These are phyloP conservation scores for Drosophila arizonae DNA, from an alignment of 1,140 invertebrate species.

Conservation along the genomic window DNA sequence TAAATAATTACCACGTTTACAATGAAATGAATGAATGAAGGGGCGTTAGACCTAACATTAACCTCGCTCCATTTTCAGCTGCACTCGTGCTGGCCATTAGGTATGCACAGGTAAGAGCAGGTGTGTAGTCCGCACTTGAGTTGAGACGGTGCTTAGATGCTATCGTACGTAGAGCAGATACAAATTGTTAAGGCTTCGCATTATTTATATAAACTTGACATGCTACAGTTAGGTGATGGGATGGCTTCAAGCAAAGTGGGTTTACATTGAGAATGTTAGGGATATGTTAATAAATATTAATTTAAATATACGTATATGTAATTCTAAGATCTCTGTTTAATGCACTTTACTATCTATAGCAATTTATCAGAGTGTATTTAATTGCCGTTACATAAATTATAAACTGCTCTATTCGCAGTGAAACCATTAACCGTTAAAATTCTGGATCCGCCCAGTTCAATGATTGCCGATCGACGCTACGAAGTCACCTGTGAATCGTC, in stretches of 20 bases:
- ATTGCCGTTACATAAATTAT: conserved; percentile 2
- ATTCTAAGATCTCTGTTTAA: not conserved
- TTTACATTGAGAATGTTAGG: too few relatives aligned
- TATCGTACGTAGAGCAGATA: not conserved
- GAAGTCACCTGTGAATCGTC: conserved; percentile 91
- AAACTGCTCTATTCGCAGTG: conserved; percentile 84
- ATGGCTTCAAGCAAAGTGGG: not conserved
- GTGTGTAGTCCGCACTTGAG: not conserved
- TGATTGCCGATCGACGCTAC: conserved; percentile 90
- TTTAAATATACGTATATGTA: too few relatives aligned
- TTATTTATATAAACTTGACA: not conserved
- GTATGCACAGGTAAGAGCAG: not conserved
- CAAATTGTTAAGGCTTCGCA: conserved; percentile 1
- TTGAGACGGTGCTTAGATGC: not conserved
- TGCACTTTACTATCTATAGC: too few relatives aligned
- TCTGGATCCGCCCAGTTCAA: conserved; percentile 85
- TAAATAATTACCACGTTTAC: conserved; percentile 71
- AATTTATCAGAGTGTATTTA: not conserved
- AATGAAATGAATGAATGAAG: conserved; percentile 35
- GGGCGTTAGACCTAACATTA: conserved; percentile 26
- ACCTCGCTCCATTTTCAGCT: conserved; percentile 32
- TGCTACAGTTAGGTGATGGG: not conserved
- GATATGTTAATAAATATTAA: too few relatives aligned
- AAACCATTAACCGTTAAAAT: conserved; percentile 91
- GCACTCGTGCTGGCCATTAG: conserved; percentile 1